Evolutionary conservation across 2,797 vertebrate genomes (phyloP), one percentile per base, ranked within the genome.

Genomic region (Gymnocypris eckloni): DNA sequence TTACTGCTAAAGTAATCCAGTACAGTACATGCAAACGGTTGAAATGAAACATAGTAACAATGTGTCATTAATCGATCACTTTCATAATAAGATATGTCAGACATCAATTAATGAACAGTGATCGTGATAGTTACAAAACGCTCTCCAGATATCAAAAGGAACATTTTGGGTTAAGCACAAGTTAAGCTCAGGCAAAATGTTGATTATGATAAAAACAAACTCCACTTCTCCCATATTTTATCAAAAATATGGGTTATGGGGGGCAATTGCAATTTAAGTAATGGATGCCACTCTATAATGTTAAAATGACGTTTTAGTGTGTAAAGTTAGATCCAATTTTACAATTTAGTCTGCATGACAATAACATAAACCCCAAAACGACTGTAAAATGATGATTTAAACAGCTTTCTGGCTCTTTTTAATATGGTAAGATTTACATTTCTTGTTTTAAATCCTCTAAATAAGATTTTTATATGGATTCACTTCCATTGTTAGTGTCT

Each of bases 21-120:
- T 8, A 56, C 9, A 22, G 50, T 37, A n/a, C 11, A 39, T 77
- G 52, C 11, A 41, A 79, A 18, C 0, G 41, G 39, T 12, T 64
- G 16, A 64, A 64, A 79, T 64, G 2, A 37, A 69, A 67, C 28
- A 2, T 9, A 12, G 6, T 7, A 50, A 37, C 15, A 20, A 69
- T 3, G 20, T 81, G 18, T 28, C 18, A 70, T 54, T 22, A 41
- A 56, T 81, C 37, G 9, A 71, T 69, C 28, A 39, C 79, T 81
- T 81, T 71, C 13, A 56, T 81, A 33, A 20, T n/a, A 22, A 39
- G n/a, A 81, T 50, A 2, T 79, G 76, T 61, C 56, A 39, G 76
- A 61, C 25, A 64, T 56, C 20, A 39, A 56, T 77, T 15, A 16
- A 79, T 25, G 6, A 41, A 61, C 6, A 59, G 52, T 2, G 28